Percentiles rank a stretch among this genome's conserved stretches.
Evolutionary conservation across 2,113 vertebrate genomes (phyloP).

Genomic region (Burhinus bistriatus): DNA sequence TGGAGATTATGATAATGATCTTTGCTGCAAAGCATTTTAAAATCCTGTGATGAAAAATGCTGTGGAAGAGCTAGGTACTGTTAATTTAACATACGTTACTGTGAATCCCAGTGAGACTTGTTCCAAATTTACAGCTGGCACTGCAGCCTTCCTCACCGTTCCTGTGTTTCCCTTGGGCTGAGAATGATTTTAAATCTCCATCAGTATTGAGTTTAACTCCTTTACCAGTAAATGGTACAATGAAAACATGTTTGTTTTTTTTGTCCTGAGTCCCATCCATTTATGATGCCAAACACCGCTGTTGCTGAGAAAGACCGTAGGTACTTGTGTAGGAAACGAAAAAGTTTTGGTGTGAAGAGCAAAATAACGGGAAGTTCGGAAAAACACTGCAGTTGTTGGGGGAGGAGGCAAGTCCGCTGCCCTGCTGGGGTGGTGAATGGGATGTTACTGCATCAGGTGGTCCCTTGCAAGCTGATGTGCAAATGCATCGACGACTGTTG

Average conservation of each 20-base stretch:
- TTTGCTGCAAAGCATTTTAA: not conserved
- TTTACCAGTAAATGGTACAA: not conserved
- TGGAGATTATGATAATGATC: not conserved
- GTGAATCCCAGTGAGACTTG: not conserved
- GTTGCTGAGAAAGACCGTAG: not conserved
- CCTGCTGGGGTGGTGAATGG: not conserved
- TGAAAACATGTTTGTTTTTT: not conserved
- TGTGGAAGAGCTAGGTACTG: not conserved
- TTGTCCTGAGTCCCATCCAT: not conserved
- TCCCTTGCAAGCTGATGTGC: not conserved
- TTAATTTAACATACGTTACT: not conserved
- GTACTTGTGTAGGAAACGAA: not conserved
- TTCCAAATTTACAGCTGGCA: not conserved
- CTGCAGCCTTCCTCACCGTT: not conserved
- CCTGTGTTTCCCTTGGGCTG: not conserved
- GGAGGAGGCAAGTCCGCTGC: not conserved
- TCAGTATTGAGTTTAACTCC: not conserved
- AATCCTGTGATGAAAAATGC: not conserved
- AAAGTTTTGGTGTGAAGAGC: not conserved
- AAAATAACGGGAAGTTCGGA: not conserved
- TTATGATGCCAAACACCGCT: not conserved
- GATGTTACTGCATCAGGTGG: not conserved
- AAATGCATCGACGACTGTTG: not conserved
- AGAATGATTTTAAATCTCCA: not conserved
- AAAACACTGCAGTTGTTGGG: not conserved